Conservation (phyloP, 1,140 invertebrate genomes). For the Protaetia brevitarsis region DNA sequence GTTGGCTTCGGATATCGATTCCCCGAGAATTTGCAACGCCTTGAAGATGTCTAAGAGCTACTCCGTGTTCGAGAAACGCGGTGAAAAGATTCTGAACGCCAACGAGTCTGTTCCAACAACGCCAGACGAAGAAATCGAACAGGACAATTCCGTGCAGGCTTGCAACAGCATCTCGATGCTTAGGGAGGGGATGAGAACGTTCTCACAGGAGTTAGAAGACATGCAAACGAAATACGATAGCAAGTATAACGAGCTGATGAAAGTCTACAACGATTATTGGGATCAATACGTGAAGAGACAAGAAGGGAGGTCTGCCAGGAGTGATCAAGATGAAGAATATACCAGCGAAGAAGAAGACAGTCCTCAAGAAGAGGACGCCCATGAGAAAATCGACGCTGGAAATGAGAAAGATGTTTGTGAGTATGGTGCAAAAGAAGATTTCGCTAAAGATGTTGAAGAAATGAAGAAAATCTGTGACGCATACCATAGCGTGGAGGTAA, state of each 20-base stretch:
- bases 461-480: neutral
- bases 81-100: neutral
- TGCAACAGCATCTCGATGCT: slow-evolving; percentile 36
- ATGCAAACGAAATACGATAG: slow-evolving; percentile 33
- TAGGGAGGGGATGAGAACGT: slow-evolving; percentile 34
- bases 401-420: neutral
- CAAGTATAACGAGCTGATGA: slow-evolving; percentile 32
- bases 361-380: neutral
- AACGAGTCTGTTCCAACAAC: neutral
- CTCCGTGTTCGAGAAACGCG: slow-evolving; percentile 22
- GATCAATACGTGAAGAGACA: slow-evolving; percentile 23
- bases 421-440: neutral
- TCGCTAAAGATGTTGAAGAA: neutral
- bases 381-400: neutral
- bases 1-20: slow-evolving; percentile 9
- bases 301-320: slow-evolving; percentile 5
- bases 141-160: slow-evolving; percentile 31
- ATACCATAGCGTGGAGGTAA: neutral
- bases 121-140: neutral
- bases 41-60: slow-evolving; percentile 32
- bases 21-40: slow-evolving; percentile 28
- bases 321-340: slow-evolving; percentile 6
- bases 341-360: slow-evolving; percentile 23
- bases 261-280: slow-evolving; percentile 35
- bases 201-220: slow-evolving; percentile 34